Evolutionary conservation across 2,113 vertebrate genomes (phyloP), one percentile per base, ranked within the genome.

Genomic region (Cheirogaleus medius): DNA sequence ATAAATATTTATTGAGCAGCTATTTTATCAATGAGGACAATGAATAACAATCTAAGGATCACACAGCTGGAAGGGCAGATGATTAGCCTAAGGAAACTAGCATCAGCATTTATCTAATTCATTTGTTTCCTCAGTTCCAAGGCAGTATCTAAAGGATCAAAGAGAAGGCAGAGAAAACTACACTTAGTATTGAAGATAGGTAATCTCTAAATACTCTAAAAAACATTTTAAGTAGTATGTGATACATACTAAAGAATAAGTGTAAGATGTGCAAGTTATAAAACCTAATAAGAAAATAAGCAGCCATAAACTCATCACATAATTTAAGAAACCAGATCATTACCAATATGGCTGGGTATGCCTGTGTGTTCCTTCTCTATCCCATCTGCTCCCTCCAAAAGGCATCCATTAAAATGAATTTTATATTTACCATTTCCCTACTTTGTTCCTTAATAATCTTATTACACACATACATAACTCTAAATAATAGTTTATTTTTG

Each of bases 231-330:
- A 64, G 12, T 94, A 78, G 42, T 47, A 42, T 81, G 18, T 54
- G 21, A 83, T 44, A 1, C 39, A 73, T 20, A 52, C 27, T 84
- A 78, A 97, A 86, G 14, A 68, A 78, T 71, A 71, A 54, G 94
- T 47, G 21, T 44, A 81, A 64, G 27, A 80, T 47, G 14, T 76
- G 23, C 52, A 89, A 80, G 64, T 81, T 81, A 68, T 34, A 14
- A 93, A 81, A 58, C 29, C 64, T 90, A 89, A 37, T 66, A 49
- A 69, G 60, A 86, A 94, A 88, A 64, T 29, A 85, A 96, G 52
- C 54, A 66, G 6, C 23, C 58, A 76, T 73, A 84, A 82, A 71
- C 27, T 77, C 25, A 95, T 39, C 64, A 91, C 39, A 52, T 21
- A 86, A 74, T 83, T 91, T 91, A 94, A 32, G 52, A 56, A 73